Evolutionary conservation across 2,113 vertebrate species (phyloP).

Genomic region (Numenius arquata): DNA sequence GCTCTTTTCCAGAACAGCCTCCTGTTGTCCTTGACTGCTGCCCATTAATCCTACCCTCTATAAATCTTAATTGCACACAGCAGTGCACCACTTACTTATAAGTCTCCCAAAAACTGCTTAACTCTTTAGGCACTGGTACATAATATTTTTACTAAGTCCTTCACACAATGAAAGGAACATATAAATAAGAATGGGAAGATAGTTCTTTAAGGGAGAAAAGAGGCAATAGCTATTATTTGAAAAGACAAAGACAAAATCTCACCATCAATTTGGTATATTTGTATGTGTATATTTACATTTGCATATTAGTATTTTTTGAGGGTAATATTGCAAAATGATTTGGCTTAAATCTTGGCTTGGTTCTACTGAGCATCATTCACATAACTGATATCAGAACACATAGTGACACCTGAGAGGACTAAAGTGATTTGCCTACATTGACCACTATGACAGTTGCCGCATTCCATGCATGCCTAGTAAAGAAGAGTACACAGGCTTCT

Average conservation of each 20-base stretch:
- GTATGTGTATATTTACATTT: background rate
- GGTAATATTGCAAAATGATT: background rate
- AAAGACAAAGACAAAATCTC: background rate
- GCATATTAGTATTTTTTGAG: background rate
- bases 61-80: slow-evolving; percentile 26
- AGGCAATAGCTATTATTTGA: background rate
- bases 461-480: background rate
- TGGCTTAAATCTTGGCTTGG: background rate
- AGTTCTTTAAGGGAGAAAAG: background rate
- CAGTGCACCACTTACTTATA: background rate
- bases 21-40: background rate
- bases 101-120: background rate
- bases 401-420: background rate
- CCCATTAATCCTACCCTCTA: background rate
- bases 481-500: background rate
- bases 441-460: too few species aligned
- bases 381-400: background rate
- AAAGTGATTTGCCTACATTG: background rate
- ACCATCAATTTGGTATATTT: background rate
- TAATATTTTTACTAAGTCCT: background rate
- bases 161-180: background rate
- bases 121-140: background rate
- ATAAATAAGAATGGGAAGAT: background rate
- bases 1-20: background rate
- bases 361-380: background rate